Conservation (phyloP, 2,888 invertebrate species). For the Callosobruchus maculatus region DNA sequence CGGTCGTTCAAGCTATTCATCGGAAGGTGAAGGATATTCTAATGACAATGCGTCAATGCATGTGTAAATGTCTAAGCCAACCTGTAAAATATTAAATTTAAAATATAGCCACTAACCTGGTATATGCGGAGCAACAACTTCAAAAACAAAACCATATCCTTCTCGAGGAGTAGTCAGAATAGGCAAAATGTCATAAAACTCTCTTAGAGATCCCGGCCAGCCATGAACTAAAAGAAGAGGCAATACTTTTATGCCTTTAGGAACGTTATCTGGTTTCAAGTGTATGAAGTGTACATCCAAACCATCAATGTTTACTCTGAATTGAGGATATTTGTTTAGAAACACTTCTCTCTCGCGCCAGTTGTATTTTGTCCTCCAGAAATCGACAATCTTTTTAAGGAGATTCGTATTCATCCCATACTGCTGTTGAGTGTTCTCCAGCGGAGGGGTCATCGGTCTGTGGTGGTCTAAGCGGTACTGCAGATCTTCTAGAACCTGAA, state of each 20-base stretch:
- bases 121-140: conserved; percentile 58
- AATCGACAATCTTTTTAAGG: conserved; percentile 63
- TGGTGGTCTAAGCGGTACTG: conserved; percentile 54
- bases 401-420: conserved; percentile 75
- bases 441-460: conserved; percentile 48
- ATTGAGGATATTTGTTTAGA: conserved; percentile 67
- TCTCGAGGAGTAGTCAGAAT: conserved; percentile 53
- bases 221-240: conserved; percentile 77
- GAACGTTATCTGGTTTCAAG: conserved; percentile 52
- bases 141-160: conserved; percentile 61
- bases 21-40: too few species aligned
- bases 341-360: conserved; percentile 61
- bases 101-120: conserved; percentile 43
- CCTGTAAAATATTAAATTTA: too few species aligned
- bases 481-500: conserved; percentile 12
- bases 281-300: conserved; percentile 61
- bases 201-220: conserved; percentile 84
- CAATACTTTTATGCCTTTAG: conserved; percentile 46
- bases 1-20: too few species aligned
- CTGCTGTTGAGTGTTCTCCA: conserved; percentile 67
- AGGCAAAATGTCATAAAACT: conserved; percentile 76
- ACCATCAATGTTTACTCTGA: conserved; percentile 68
- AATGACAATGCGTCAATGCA: too few species aligned
- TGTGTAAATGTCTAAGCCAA: too few species aligned
- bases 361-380: conserved; percentile 72